A percentile compares a stretch with the other conserved stretches of the same genome.
Evolutionary conservation across 1,140 invertebrate species (phyloP).

Genomic region (Conopomorpha cramerella): DNA sequence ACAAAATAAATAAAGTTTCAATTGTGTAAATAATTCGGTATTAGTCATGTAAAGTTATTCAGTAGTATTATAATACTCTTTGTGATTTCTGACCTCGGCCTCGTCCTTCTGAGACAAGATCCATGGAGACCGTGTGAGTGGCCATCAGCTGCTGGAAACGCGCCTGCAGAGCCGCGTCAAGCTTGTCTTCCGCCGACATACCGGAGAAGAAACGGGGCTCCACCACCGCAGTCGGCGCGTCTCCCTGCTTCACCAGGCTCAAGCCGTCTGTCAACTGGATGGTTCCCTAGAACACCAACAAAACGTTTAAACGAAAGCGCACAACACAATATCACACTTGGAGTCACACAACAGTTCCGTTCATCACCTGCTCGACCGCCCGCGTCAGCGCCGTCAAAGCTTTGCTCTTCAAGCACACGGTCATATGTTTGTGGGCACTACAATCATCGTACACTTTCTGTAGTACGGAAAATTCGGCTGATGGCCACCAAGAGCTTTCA

Average conservation of each 20-base stretch:
- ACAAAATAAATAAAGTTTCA: too few relatives aligned
- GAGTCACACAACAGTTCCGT: too few relatives aligned
- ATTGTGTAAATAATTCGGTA: too few relatives aligned
- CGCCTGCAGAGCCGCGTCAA: conserved; percentile 45
- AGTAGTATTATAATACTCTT: too few relatives aligned
- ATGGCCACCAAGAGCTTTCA: conserved; percentile 55
- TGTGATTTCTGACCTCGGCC: too few relatives aligned
- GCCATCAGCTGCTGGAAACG: conserved; percentile 54
- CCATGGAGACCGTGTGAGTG: conserved; percentile 52
- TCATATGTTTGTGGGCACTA: conserved; percentile 62
- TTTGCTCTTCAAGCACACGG: conserved; percentile 63
- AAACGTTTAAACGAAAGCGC: too few relatives aligned
- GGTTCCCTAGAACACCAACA: too few relatives aligned
- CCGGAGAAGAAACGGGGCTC: conserved; percentile 54
- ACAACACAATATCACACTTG: too few relatives aligned
- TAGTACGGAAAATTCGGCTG: conserved; percentile 55
- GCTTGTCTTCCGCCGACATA: conserved; percentile 51
- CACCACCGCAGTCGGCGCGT: conserved; percentile 39
- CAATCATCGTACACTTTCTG: conserved; percentile 66
- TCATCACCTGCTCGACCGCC: conserved; percentile 61
- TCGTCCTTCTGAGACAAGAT: conserved; percentile 51
- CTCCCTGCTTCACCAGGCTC: conserved; percentile 61
- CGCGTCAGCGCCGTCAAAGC: conserved; percentile 58
- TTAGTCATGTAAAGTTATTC: too few relatives aligned
- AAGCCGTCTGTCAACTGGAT: conserved; percentile 63